Percentiles rank a stretch among this genome's conserved stretches.
phyloP scores from a whole-genome alignment of 2,888 invertebrate species.

The Gastrophysa polygoni region DNA sequence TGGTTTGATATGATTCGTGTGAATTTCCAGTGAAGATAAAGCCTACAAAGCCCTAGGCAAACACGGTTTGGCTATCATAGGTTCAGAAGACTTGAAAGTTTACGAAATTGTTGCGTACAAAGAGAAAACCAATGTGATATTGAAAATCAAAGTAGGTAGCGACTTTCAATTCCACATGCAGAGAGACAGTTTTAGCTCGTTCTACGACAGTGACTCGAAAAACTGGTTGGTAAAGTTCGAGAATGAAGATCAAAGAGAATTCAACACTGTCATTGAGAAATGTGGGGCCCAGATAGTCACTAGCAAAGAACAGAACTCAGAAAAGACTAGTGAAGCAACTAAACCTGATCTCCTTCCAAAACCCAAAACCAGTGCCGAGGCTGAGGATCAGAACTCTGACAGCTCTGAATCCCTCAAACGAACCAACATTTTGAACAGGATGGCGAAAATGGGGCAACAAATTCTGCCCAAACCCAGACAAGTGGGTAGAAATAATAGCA shows the following conservation, averaged over 20 bases:
- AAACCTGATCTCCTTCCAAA: constrained; percentile 27
- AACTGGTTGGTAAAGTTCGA: constrained; percentile 52
- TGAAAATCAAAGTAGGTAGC: constrained; percentile 42
- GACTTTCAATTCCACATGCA: constrained; percentile 42
- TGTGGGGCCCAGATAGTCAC: constrained; percentile 35
- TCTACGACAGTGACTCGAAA: constrained; percentile 48
- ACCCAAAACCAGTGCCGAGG: constrained; percentile 11
- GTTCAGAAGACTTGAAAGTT: constrained; percentile 39
- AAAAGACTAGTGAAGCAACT: constrained; percentile 15
- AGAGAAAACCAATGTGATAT: constrained; percentile 51
- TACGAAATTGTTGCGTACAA: constrained; percentile 54
- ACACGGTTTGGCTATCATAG: constrained; percentile 59
- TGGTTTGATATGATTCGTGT: not conserved
- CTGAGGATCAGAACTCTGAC: constrained; percentile 35
- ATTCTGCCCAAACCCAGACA: constrained; percentile 55
- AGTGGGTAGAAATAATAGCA: constrained; percentile 25
- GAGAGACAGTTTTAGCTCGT: constrained; percentile 47
- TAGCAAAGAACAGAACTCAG: constrained; percentile 9
- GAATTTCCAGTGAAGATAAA: constrained; percentile 48
- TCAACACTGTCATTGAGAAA: constrained; percentile 38
- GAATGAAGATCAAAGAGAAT: constrained; percentile 42
- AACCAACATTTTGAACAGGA: constrained; percentile 61
- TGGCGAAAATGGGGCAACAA: constrained; percentile 66
- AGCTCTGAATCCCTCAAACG: constrained; percentile 47
- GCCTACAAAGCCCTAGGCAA: constrained; percentile 53